Evolutionary conservation across 2,113 vertebrate genomes (phyloP).

Genomic region (Cryptomyrus ogoouensis): DNA sequence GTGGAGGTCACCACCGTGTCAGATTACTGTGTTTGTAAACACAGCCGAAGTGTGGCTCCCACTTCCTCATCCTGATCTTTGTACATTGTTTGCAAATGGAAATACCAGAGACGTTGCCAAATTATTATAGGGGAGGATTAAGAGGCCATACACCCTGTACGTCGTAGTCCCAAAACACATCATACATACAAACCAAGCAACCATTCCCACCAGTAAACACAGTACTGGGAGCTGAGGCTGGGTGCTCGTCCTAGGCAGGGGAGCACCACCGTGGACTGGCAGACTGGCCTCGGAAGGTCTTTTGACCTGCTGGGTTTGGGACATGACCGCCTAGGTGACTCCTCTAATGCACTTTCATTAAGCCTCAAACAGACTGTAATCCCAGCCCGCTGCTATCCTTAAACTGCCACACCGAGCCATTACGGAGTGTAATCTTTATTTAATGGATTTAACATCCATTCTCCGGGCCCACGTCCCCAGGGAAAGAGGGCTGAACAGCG

Average conservation of each 20-base stretch:
- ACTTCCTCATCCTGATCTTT: not conserved
- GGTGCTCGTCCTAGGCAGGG: not conserved
- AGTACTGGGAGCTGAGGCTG: not conserved
- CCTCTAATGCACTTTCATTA: conserved; percentile 67
- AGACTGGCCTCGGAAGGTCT: not conserved
- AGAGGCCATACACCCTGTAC: not conserved
- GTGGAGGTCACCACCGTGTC: not conserved
- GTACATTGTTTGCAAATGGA: not conserved
- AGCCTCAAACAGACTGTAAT: conserved; percentile 61
- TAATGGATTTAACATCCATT: conserved; percentile 99
- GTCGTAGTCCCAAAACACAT: not conserved
- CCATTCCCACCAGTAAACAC: not conserved
- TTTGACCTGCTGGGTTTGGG: conserved; percentile 19
- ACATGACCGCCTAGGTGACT: conserved; percentile 50
- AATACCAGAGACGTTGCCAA: not conserved
- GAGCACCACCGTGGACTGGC: not conserved
- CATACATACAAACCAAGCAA: not conserved
- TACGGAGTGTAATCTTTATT: conserved; percentile 96
- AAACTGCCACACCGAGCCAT: conserved; percentile 80
- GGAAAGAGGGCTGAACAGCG: conserved; percentile 67
- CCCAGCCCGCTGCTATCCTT: conserved; percentile 59
- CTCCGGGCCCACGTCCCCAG: conserved; percentile 78
- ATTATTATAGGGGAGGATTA: not conserved
- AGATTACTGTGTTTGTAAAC: not conserved
- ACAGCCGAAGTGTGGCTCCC: not conserved